A percentile compares a stretch with the other conserved stretches of the same genome.
Conservation (phyloP, 2,888 invertebrate species). For the Brachyptera putata region DNA sequence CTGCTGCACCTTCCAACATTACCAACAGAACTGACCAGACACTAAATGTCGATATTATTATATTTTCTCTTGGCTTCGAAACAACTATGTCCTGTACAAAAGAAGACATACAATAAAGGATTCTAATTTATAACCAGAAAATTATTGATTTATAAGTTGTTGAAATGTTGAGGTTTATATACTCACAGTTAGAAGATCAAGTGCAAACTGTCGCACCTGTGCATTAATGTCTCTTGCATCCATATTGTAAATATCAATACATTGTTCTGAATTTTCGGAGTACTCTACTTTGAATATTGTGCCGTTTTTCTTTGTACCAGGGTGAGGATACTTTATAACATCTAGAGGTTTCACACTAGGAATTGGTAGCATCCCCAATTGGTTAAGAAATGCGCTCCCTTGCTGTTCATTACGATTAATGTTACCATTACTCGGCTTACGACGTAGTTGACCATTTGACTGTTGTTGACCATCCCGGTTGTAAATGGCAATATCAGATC, state of each 20-base stretch:
- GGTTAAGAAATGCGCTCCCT: too few relatives aligned
- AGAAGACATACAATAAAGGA: not conserved
- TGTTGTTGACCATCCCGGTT: too few relatives aligned
- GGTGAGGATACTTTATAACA: not conserved
- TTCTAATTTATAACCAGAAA: not conserved
- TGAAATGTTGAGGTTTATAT: too few relatives aligned
- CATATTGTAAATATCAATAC: too few relatives aligned
- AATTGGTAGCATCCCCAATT: too few relatives aligned
- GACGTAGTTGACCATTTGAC: too few relatives aligned
- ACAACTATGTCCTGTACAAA: not conserved
- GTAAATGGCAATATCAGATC: too few relatives aligned
- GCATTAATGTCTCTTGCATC: not conserved
- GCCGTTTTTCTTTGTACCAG: not conserved
- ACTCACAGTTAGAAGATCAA: conserved; percentile 20
- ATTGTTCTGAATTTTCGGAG: too few relatives aligned
- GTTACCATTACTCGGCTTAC: too few relatives aligned
- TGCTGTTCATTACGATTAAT: too few relatives aligned
- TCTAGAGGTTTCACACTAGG: not conserved
- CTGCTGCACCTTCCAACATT: conserved; percentile 23
- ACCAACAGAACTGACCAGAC: conserved; percentile 25
- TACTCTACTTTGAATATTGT: too few relatives aligned
- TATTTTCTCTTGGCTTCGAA: not conserved
- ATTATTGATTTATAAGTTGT: too few relatives aligned
- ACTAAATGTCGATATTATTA: conserved; percentile 25
- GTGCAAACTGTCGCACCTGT: conserved; percentile 13